Percentiles rank a stretch among this genome's conserved stretches.
Evolutionary conservation across 2,888 invertebrate species (phyloP).

Genomic region (Mythimna ferrago): DNA sequence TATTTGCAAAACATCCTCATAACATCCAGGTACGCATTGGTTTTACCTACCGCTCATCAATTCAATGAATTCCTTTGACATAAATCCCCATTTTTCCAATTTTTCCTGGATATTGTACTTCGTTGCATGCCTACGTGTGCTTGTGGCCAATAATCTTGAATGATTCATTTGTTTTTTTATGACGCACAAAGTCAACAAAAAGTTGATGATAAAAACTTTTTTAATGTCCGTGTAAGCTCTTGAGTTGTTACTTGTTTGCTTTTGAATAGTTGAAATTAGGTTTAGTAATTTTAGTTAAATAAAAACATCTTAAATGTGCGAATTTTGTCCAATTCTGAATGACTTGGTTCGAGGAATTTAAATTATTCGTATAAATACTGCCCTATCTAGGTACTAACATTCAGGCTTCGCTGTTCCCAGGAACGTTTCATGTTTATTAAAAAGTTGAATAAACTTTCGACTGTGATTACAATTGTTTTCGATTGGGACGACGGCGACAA

Average conservation of each 20-base stretch:
- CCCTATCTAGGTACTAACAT: no score
- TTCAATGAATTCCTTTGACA: slow-evolving; percentile 23
- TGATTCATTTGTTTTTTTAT: slow-evolving; percentile 79
- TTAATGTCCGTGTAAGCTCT: slow-evolving; percentile 1
- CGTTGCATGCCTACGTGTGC: neutral
- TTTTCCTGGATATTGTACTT: slow-evolving; percentile 52
- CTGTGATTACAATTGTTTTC: no score
- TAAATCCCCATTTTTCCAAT: slow-evolving; percentile 44
- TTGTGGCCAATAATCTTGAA: slow-evolving; percentile 67
- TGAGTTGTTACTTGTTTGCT: slow-evolving; percentile 2
- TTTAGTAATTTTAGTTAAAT: neutral
- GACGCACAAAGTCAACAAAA: slow-evolving; percentile 69
- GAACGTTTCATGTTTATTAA: neutral
- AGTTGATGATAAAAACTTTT: slow-evolving; percentile 47
- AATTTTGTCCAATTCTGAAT: neutral
- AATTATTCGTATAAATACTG: slow-evolving; percentile 5
- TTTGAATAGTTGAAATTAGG: neutral
- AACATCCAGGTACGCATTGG: slow-evolving; percentile 21
- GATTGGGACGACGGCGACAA: neutral
- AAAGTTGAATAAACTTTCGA: neutral
- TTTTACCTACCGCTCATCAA: slow-evolving; percentile 53
- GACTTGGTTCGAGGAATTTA: slow-evolving; percentile 6
- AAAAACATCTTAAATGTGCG: neutral
- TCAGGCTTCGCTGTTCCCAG: neutral
- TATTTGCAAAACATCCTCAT: no score